Base-by-base conservation (phyloP, 2,113 vertebrate genomes). In the Tympanuchus pallidicinctus region DNA sequence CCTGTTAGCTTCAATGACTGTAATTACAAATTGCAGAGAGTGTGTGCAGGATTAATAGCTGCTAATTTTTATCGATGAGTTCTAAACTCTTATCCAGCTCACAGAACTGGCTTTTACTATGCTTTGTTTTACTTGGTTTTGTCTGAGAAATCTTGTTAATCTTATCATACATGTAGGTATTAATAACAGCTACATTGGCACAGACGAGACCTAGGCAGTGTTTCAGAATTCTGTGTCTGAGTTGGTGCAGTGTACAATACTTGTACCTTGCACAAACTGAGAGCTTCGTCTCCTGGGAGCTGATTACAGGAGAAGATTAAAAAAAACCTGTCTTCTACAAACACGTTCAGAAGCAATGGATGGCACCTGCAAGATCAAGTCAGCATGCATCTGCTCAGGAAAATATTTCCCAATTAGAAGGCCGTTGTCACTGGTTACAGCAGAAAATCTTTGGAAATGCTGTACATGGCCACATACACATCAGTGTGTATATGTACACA, bases 261-360 rank as follows among this genome's bases (percentile, higher is more conserved):
- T 82, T 45, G 70, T 77, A 77, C 40, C 89, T 95, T 96, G 73
- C 85, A 95, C 73, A 95, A 50, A 95, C 92, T 97, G 96, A 95
- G 88, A 90, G 78, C 52, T 86, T 54, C 17, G 82, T 87, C 94
- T 96, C 88, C 5, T 89, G 91, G 94, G 95, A 97, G 89, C 93
- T 97, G 97, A 97, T 97, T 97, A 97, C 82, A 88, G 80, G 83
- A 79, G 88, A 94, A 96, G 90, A 96, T 97, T 94, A 94, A 97
- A 97, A 95, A 94, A 94, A 90, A 67, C 8, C 93, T 96, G 84
- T 97, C 96, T 96, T 93, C 92, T 89, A 94, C 92, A 96, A 60
- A 96, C 86, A 85, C 89, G 94, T 94, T 97, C 95, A 88, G 90
- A 95, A 82, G 85, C 93, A 91, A 91, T 81, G 86, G 91, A 93